Conservation (phyloP, 1,140 invertebrate genomes). For the Diachasmimorpha longicaudata region DNA sequence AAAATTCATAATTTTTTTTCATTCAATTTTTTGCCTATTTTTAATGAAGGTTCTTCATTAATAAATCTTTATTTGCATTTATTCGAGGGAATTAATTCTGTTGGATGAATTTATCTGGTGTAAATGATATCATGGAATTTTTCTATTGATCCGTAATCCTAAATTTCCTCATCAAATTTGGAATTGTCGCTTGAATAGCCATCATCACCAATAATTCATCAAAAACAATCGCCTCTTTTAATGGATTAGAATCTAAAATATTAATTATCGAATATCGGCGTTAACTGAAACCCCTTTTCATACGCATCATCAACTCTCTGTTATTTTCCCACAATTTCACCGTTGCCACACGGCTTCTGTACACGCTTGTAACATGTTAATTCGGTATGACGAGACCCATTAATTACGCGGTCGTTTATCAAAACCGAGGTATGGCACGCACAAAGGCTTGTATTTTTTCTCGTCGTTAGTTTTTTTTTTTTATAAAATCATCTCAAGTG, state of each 20-base stretch:
- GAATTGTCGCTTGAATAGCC: too few relatives aligned
- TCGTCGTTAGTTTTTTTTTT: not conserved
- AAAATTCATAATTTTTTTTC: too few relatives aligned
- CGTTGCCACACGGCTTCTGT: not conserved
- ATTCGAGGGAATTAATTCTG: too few relatives aligned
- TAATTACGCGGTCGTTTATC: constrained; percentile 2
- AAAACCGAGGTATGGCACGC: constrained; percentile 5
- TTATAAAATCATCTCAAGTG: not conserved
- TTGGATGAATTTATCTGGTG: too few relatives aligned
- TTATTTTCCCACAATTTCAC: not conserved
- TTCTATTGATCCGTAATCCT: too few relatives aligned
- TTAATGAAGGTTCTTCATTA: too few relatives aligned
- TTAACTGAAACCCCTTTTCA: not conserved
- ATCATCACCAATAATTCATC: not conserved
- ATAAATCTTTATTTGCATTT: too few relatives aligned
- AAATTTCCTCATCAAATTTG: too few relatives aligned
- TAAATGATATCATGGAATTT: too few relatives aligned
- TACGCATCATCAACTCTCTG: constrained; percentile 1
- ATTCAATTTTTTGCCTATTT: too few relatives aligned
- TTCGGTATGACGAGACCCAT: constrained; percentile 8
- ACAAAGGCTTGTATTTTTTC: not conserved
- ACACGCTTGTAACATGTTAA: constrained; percentile 1
- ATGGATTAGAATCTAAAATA: not conserved
- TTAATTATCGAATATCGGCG: not conserved
- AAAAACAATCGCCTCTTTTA: not conserved